Evolutionary conservation across 2,113 vertebrate genomes (phyloP).

Genomic region (Phrynocephalus versicolor): DNA sequence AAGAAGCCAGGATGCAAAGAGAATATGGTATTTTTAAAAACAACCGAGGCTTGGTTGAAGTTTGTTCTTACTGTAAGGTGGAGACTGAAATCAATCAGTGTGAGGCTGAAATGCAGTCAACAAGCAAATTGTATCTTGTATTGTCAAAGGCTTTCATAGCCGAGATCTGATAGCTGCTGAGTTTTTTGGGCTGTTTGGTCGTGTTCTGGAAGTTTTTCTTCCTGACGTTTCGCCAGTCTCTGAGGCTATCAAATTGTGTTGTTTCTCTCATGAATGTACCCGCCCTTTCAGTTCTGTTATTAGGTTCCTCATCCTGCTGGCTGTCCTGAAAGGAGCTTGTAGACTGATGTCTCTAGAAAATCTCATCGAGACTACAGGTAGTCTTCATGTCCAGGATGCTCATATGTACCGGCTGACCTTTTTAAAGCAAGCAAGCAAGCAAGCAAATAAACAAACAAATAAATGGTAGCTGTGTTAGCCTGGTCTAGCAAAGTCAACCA

Average conservation of each 20-base stretch:
- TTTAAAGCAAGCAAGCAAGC: too few relatives aligned
- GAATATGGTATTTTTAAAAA: neutral
- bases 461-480: too few relatives aligned
- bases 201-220: too few relatives aligned
- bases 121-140: neutral
- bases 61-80: neutral
- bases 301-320: neutral
- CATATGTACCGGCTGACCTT: neutral
- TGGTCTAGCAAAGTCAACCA: too few relatives aligned
- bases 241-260: too few relatives aligned
- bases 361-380: neutral
- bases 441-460: too few relatives aligned
- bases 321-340: neutral
- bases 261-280: too few relatives aligned
- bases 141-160: too few relatives aligned
- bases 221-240: too few relatives aligned
- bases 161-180: too few relatives aligned
- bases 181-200: too few relatives aligned
- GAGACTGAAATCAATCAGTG: neutral
- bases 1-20: neutral
- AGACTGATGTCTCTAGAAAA: neutral
- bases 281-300: too few relatives aligned
- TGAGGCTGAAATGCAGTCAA: neutral
- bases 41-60: neutral
- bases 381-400: neutral